A percentile compares a stretch with the other conserved stretches of the same genome.
These are phyloP conservation scores for Wasmannia auropunctata DNA, from an alignment of 1,140 invertebrate genomes.

Conservation along the genomic window DNA sequence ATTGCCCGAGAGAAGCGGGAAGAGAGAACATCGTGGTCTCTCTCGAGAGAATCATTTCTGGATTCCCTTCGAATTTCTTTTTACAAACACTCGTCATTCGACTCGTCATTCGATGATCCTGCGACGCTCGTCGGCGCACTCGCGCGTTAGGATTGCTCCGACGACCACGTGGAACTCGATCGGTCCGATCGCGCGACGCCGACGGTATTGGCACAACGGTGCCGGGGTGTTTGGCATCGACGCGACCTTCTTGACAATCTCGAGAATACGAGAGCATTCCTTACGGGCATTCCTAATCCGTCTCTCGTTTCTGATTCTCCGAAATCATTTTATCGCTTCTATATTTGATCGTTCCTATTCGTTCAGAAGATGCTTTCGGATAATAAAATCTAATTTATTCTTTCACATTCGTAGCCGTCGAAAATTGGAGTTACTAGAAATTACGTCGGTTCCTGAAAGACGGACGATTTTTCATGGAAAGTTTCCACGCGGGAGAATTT, in stretches of 20 bases:
- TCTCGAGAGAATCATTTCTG: neutral
- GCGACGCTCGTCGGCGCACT: neutral
- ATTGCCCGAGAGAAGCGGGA: neutral
- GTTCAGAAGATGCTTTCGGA: neutral
- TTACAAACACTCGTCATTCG: too few relatives aligned
- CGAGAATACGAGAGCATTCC: too few relatives aligned
- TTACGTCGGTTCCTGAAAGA: neutral
- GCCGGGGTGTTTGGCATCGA: neutral
- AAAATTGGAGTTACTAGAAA: neutral
- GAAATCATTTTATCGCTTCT: too few relatives aligned
- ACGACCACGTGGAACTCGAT: conserved; percentile 1
- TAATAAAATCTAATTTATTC: neutral
- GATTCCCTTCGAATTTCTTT: neutral
- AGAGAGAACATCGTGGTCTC: neutral
- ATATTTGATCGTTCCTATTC: neutral
- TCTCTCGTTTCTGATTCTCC: too few relatives aligned
- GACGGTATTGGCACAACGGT: neutral
- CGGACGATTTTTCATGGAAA: neutral
- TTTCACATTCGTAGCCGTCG: neutral
- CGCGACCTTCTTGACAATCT: too few relatives aligned
- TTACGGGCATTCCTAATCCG: neutral
- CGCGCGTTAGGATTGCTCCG: neutral
- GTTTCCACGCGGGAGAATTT: neutral
- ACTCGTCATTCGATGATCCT: neutral
- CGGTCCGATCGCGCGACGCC: neutral